Evolutionary conservation across 2,797 vertebrate genomes (phyloP), one percentile per base, ranked within the genome.

Genomic region (Rhinophrynus dorsalis): DNA sequence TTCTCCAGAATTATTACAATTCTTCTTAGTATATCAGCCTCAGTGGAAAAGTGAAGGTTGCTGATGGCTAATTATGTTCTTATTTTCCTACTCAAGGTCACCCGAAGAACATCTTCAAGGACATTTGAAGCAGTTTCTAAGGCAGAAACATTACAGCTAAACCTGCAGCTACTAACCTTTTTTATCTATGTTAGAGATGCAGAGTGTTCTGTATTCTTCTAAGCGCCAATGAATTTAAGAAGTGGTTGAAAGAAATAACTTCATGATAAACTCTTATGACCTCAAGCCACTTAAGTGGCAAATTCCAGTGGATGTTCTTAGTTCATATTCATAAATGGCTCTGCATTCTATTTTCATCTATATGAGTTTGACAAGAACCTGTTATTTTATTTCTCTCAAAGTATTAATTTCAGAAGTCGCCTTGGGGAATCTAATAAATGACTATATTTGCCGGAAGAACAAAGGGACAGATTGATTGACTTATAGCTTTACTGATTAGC

Each of bases 401-500:
- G 35, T 65, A 65, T 65, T 64, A 30, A 71, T 71, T 65, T 42
- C 54, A 32, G 45, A 65, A 57, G 68, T 18, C 3, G 17, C 51
- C 60, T 65, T 72, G 26, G 51, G 68, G 60, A 64, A 48, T 40
- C 8, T 50, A 40, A 51, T 18, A 72, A 42, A 65, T 65, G 12
- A 50, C 60, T 26, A 12, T 52, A 40, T 57, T 30, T 51, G 52
- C 54, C 13, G 44, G 20, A 65, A 51, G 60, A 65, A 73, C 54
- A 66, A 64, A 71, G 13, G 33, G 45, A 32, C 10, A 30, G 18
- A 50, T 52, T 73, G 54, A 73, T 59, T 73, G 69, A 66, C 45
- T 73, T 59, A 21, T 18, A 72, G 52, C 35, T 13, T 2, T 35
- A 35, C 69, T 73, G 61, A 73, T 59, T 73, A 59, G 54, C 69